Evolutionary conservation across 2,797 vertebrate genomes (phyloP).

Genomic region (Cichlasoma orientale): DNA sequence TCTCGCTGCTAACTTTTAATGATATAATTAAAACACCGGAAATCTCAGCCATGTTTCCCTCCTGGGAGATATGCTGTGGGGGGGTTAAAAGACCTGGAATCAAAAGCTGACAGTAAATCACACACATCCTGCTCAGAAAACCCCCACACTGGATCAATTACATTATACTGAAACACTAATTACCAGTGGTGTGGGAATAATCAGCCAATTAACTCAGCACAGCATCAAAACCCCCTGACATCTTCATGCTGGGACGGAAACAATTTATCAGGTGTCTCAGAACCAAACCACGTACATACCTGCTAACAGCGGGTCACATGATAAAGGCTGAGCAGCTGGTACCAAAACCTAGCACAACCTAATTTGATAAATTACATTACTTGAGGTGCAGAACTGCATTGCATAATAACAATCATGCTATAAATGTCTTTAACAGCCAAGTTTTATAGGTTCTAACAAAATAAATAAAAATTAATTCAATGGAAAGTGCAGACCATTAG

Average conservation of each 20-base stretch:
- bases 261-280: not conserved
- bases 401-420: not conserved
- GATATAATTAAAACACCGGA: constrained; percentile 34
- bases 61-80: constrained; percentile 7
- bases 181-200: constrained; percentile 43
- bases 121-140: constrained; percentile 19
- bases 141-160: constrained; percentile 42
- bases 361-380: not conserved
- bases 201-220: constrained; percentile 48
- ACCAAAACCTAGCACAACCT: not conserved
- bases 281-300: constrained; percentile 12
- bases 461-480: not conserved
- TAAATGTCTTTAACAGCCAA: not conserved
- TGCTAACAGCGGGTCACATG: constrained; percentile 12
- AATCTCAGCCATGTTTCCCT: constrained; percentile 18
- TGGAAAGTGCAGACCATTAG: not conserved
- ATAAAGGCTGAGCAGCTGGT: constrained; percentile 11
- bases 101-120: constrained; percentile 45
- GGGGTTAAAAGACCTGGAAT: constrained; percentile 34
- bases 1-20: constrained; percentile 29
- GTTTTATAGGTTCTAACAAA: not conserved
- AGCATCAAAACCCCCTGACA: constrained; percentile 33
- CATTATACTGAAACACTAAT: constrained; percentile 51
- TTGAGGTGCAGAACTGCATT: not conserved
- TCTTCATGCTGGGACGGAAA: constrained; percentile 26